Evolutionary conservation across 2,113 vertebrate species (phyloP), one percentile per base, ranked within the genome.

Genomic region (Ammodytes dubius): DNA sequence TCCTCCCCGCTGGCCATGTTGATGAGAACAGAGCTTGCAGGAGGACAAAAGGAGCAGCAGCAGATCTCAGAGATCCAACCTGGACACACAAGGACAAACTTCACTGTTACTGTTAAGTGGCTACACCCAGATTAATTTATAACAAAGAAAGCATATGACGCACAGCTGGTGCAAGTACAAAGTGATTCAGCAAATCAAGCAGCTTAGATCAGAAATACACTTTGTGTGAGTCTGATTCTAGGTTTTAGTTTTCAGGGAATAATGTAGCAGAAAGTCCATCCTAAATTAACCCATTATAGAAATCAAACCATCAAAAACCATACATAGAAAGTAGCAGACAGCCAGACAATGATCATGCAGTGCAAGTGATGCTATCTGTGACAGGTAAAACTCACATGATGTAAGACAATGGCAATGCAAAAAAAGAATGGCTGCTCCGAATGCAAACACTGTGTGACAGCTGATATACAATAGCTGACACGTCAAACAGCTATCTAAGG

Each of bases 1-100:
- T 99, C 97, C 80, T 99, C 98, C 93, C 97, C 96, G 91, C 97
- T 99, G 94, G 98, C 98, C 98, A 99, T 99, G 92, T 90, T 97
- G 91, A 92, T 89, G 70, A 76, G 70, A 77, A 81, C 70, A 65
- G 70, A 74, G 35, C 8, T 17, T 70, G 54, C 43, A 64, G 79
- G 64, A 76, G 53, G 71, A 75, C 57, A 49, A 46, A 60, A 75
- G 79, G 43, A 65, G 80, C 78, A 82, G 67, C 74, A 75, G 88
- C 66, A 88, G 84, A 76, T 86, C 81, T 78, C 74, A 72, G 67
- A 85, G 74, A 88, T 75, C 74, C 80, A 84, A 89, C 70, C 93
- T 91, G 69, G 7, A 83, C 70, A 58, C 17, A 88, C 47, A 71
- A 9, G 76, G 53, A 11, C 59, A 61, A 17, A 65, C 75, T n/a